Evolutionary conservation across 2,888 invertebrate species (phyloP).

Genomic region (Unio delphinus): DNA sequence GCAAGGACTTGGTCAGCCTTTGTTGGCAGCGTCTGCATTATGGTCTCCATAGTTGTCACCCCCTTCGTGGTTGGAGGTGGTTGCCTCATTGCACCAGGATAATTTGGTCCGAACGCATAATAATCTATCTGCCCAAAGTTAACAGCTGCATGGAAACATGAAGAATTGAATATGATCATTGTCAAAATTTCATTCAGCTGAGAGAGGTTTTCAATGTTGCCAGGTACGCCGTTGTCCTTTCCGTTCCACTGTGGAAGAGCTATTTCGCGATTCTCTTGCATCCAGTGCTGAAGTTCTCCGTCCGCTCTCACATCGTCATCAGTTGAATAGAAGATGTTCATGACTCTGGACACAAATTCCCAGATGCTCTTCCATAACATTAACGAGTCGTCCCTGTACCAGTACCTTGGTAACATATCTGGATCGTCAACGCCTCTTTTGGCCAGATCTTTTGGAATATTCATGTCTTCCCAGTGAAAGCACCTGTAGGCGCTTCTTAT

Average conservation of each 20-base stretch:
- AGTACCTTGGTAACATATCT: slow-evolving; percentile 24
- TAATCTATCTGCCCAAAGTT: slow-evolving; percentile 37
- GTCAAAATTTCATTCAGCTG: slow-evolving; percentile 23
- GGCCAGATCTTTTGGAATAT: slow-evolving; percentile 20
- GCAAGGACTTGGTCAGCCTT: slow-evolving; percentile 27
- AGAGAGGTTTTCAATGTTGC: slow-evolving; percentile 12
- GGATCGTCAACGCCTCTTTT: slow-evolving; percentile 23
- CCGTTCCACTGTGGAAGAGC: slow-evolving; percentile 17
- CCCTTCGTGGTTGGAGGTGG: slow-evolving; percentile 32
- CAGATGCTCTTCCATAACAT: slow-evolving; percentile 22
- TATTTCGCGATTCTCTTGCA: slow-evolving; percentile 23
- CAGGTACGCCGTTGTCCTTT: slow-evolving; percentile 23
- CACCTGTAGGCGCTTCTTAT: slow-evolving; percentile 15
- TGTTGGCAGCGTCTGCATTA: slow-evolving; percentile 27
- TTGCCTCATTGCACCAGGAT: slow-evolving; percentile 24
- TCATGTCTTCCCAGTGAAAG: slow-evolving; percentile 21
- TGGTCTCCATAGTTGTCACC: slow-evolving; percentile 16
- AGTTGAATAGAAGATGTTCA: slow-evolving; percentile 20
- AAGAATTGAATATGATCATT: slow-evolving; percentile 27
- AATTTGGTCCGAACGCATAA: slow-evolving; percentile 32
- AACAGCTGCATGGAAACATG: slow-evolving; percentile 28
- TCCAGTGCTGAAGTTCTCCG: slow-evolving; percentile 22
- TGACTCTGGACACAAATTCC: slow-evolving; percentile 17
- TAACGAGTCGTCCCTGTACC: slow-evolving; percentile 29
- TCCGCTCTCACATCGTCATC: slow-evolving; percentile 22